These are phyloP conservation scores for Sinocyclocheilus grahami DNA, from an alignment of 2,113 vertebrate genomes.

Conservation along the genomic window DNA sequence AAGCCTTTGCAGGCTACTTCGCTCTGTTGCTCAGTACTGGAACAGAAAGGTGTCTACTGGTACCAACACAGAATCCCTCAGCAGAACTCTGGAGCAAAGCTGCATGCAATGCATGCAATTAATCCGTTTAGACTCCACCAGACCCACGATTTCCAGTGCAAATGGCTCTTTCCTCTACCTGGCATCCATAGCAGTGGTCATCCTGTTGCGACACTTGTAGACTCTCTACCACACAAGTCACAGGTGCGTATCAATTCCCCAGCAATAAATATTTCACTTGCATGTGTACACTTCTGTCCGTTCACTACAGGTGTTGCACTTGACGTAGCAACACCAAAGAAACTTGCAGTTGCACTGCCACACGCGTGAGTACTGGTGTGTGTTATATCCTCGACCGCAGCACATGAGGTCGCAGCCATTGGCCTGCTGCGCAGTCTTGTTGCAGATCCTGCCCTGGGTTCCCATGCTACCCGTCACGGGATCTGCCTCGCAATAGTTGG, in stretches of 20 bases:
- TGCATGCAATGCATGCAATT: no score
- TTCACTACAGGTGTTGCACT: constrained; percentile 96
- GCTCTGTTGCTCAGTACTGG: constrained; percentile 54
- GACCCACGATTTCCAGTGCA: constrained; percentile 29
- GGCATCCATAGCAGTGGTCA: constrained; percentile 43
- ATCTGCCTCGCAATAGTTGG: constrained; percentile 96
- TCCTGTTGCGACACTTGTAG: constrained; percentile 21
- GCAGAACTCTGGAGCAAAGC: neutral
- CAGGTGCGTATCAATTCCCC: constrained; percentile 25
- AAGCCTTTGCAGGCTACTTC: neutral
- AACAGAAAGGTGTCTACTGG: constrained; percentile 62
- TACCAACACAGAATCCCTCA: constrained; percentile 55
- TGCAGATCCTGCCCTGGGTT: constrained; percentile 91
- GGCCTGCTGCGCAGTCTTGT: constrained; percentile 89
- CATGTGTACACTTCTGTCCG: constrained; percentile 94
- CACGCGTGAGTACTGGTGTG: constrained; percentile 91
- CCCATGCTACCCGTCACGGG: constrained; percentile 87
- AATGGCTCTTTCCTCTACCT: constrained; percentile 42
- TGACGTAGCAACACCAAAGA: constrained; percentile 97
- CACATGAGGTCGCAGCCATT: constrained; percentile 95
- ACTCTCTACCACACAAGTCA: constrained; percentile 30
- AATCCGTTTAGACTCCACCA: neutral
- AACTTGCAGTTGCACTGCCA: constrained; percentile 99
- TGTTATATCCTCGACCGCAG: constrained; percentile 93
- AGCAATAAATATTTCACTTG: constrained; percentile 80